Conservation (phyloP, 2,888 invertebrate genomes). For the Neocrepidodera transversa region DNA sequence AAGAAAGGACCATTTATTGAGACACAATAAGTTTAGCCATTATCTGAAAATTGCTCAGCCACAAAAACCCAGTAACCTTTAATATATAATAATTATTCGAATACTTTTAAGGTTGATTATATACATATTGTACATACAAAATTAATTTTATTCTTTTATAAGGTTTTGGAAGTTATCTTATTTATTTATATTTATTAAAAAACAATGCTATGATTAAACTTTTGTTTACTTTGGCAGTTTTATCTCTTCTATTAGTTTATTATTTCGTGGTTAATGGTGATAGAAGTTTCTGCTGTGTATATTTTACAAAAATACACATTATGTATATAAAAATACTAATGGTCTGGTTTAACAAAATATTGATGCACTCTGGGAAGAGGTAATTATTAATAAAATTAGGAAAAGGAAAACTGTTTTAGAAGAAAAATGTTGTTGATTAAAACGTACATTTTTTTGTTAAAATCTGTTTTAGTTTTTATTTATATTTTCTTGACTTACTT, state of each 20-base stretch:
- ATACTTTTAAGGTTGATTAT: too few species aligned
- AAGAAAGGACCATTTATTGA: slow-evolving; percentile 25
- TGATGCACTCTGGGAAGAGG: slow-evolving; percentile 11
- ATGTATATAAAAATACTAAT: slow-evolving; percentile 16
- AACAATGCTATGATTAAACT: too few species aligned
- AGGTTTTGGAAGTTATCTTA: too few species aligned
- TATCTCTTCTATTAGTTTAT: too few species aligned
- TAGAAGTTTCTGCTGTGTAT: background rate
- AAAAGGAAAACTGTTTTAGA: background rate
- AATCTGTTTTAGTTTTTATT: background rate
- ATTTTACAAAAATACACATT: slow-evolving; percentile 14
- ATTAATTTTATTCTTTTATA: too few species aligned
- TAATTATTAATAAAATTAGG: slow-evolving; percentile 1
- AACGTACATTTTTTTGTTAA: too few species aligned
- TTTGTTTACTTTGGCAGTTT: too few species aligned
- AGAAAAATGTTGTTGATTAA: background rate
- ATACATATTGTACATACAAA: too few species aligned
- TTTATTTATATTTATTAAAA: too few species aligned
- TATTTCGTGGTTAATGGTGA: too few species aligned
- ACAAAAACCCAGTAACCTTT: background rate
- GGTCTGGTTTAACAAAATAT: slow-evolving; percentile 7
- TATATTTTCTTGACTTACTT: too few species aligned
- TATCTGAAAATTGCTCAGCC: slow-evolving; percentile 8
- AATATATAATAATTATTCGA: too few species aligned
- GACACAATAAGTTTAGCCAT: slow-evolving; percentile 24